Evolutionary conservation across 2,888 invertebrate genomes (phyloP), one percentile per base, ranked within the genome.

Genomic region (Sycophila texana): DNA sequence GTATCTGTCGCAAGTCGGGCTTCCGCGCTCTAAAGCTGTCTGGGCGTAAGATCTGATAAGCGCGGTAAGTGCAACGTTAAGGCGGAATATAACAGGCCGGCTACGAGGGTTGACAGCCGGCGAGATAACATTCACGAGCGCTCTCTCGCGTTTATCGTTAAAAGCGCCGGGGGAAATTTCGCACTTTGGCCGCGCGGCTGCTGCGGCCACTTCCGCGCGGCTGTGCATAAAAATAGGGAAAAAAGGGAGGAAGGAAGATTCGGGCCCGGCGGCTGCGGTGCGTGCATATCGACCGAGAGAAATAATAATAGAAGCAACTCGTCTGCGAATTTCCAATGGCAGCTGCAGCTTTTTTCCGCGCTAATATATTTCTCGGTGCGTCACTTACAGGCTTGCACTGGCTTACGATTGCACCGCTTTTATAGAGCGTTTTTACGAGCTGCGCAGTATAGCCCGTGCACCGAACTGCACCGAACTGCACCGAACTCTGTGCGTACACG

Each of bases 141-240:
- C 26, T 39, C 81, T 49, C 22, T 60, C 55, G 83, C 83, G 79
- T 84, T 85, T 85, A 86, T 86, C 86, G 84, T 85, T 86, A 85
- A 86, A 85, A 84, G 85, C 83, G 84, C 83, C 84, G 82, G 83
- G 81, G 82, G 83, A 85, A 86, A 85, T 86, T 86, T 85, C 82
- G 83, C 82, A 84, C 84, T 83, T 83, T 84, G 81, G 81, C 74
- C 72, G 14, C 72, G 14, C 14, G 16, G 16, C 66, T 55, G 47
- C 30, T 39, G n/a, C n/a, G 70, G 65, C 65, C 77, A 77, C 39
- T 72, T 77, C 71, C 47, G 30, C 49, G 47, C 5, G 39, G 57
- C 47, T n/a, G 58, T 1, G 20, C 55, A n/a, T 18, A 57, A 60
- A 30, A 47, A 73, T 65, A 77, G 72, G 73, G 67, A 78, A 58